Evolutionary conservation across 2,797 vertebrate genomes (phyloP).

Genomic region (Melanotaenia trifasciata): DNA sequence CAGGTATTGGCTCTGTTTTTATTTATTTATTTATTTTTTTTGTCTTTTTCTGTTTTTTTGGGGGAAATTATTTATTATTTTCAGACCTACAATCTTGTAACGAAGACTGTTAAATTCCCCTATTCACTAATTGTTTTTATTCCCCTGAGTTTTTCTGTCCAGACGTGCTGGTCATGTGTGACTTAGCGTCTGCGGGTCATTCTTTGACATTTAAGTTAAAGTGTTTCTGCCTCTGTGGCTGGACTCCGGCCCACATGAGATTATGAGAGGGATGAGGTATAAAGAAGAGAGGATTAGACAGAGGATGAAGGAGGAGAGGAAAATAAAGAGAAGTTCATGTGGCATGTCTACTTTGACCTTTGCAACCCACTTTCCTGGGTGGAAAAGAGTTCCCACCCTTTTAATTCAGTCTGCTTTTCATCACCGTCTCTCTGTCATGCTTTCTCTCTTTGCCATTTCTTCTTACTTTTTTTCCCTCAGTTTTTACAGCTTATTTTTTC

Average conservation of each 20-base stretch:
- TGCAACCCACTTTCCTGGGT: constrained; percentile 22
- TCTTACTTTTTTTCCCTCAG: neutral
- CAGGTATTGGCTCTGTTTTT: constrained; percentile 1
- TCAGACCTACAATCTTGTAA: neutral
- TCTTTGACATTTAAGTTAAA: constrained; percentile 40
- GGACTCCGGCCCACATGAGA: constrained; percentile 16
- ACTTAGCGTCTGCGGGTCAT: constrained; percentile 13
- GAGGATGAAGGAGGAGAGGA: constrained; percentile 36
- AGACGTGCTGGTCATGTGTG: constrained; percentile 16
- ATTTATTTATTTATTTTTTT: neutral
- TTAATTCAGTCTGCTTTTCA: constrained; percentile 19
- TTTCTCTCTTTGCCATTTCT: neutral
- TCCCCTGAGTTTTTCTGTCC: constrained; percentile 8
- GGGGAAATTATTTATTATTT: neutral
- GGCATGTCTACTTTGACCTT: constrained; percentile 63
- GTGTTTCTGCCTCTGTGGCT: constrained; percentile 23
- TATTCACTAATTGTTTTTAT: constrained; percentile 31
- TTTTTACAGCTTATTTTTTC: neutral
- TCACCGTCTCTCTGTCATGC: neutral
- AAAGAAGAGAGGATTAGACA: constrained; percentile 49
- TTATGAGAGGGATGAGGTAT: constrained; percentile 38
- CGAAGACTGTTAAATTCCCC: constrained; percentile 6
- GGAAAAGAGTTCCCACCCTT: constrained; percentile 3
- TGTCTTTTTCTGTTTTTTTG: neutral
- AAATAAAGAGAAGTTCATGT: constrained; percentile 10